Base-by-base conservation (phyloP, 2,888 invertebrate species). In the Schizaphis graminum region DNA sequence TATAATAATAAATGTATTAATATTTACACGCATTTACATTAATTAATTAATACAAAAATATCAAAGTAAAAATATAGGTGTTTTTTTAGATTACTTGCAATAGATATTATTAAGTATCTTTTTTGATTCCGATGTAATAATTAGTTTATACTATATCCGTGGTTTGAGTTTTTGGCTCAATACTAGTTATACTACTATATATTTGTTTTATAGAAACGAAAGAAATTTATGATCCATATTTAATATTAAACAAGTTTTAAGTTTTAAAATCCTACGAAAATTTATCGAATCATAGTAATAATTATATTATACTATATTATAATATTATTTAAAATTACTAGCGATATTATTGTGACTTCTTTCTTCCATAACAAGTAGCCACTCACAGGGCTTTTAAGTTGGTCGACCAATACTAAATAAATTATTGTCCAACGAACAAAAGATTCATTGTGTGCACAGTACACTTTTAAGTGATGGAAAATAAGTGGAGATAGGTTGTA, bases 381-480 rank as follows among this genome's bases (percentile, higher is more conserved):
- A 77, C 35, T 77, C 7, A 35, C 26, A 35, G 3, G 35, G 35
- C 77, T 77, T 53, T 91, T 16, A 41, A 53, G 47, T 77, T 8
- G 85, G n/a, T 57, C 35, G 87, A 87, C 91, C 56, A 41, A 91
- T 89, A 86, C 57, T 86, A 86, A 91, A 91, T 86, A 61, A 57
- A 91, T 86, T 91, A 86, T 86, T 86, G 86, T 47, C 86, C 3
- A 3, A 86, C 57, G 57, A 35, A 57, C 57, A 47, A 91, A 91
- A 16, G 86, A 57, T 57, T 57, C 3, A 57, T 86, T 86, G 86
- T 86, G 47, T 7, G 7, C 5, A 24, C 85, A 35, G 84, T 84
- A 91, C 3, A 56, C 44, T 86, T 47, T 91, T 91, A 84, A 53
- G 41, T 24, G 56, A 89, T 24, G 21, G 90, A 35, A 11, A 49